Evolutionary conservation across 2,888 invertebrate genomes (phyloP).

Genomic region (Pachycephus smyrnensis): DNA sequence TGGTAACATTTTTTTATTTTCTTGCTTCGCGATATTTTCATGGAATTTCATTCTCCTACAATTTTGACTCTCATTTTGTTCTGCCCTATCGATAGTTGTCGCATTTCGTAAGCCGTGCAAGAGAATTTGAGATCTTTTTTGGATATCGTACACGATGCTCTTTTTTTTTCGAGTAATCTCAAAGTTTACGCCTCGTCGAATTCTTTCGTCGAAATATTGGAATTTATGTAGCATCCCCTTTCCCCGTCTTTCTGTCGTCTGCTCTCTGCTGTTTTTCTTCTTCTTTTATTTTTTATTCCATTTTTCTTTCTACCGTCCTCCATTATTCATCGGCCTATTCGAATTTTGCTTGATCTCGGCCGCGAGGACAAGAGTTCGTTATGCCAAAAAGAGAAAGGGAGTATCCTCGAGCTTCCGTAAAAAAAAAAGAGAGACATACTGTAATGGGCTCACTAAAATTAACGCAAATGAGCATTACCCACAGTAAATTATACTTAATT

Average conservation of each 20-base stretch:
- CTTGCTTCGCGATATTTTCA: not conserved
- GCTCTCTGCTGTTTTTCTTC: not conserved
- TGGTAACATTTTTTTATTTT: not conserved
- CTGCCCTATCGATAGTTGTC: too few species aligned
- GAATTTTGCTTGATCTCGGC: not conserved
- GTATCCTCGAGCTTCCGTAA: not conserved
- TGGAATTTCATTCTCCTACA: too few species aligned
- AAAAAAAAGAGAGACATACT: not conserved
- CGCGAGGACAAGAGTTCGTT: not conserved
- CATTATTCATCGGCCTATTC: not conserved
- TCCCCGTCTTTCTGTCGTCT: not conserved
- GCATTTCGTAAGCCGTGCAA: too few species aligned
- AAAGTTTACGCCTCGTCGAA: not conserved
- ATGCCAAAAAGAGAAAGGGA: not conserved
- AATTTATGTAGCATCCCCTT: not conserved
- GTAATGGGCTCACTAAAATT: not conserved
- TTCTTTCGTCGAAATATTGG: not conserved
- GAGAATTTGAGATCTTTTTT: too few species aligned
- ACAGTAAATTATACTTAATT: not conserved
- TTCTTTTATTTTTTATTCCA: not conserved
- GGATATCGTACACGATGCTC: too few species aligned
- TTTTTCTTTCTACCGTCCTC: not conserved
- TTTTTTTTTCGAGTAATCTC: not conserved
- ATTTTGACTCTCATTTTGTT: too few species aligned
- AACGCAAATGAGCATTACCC: not conserved